These are phyloP conservation scores for Thaumatotibia leucotreta DNA, from an alignment of 1,140 invertebrate genomes.

Conservation along the genomic window DNA sequence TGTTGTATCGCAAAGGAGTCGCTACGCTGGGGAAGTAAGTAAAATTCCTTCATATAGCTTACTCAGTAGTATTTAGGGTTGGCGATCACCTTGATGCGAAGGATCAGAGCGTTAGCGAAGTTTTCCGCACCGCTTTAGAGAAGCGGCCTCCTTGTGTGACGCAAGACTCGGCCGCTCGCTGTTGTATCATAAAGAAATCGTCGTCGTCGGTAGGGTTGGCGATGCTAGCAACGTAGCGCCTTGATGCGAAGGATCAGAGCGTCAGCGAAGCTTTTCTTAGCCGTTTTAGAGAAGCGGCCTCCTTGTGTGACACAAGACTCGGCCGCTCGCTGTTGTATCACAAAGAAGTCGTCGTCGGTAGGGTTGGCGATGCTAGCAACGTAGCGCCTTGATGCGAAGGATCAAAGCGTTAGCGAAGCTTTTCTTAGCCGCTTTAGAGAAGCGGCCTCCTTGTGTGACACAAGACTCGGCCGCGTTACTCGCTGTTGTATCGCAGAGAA, in stretches of 20 bases:
- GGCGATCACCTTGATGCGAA: too few relatives aligned
- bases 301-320: too few relatives aligned
- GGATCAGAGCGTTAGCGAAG: slow-evolving; percentile 77
- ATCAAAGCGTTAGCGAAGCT: slow-evolving; percentile 78
- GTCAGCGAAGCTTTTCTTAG: too few relatives aligned
- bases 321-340: too few relatives aligned
- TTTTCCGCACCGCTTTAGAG: slow-evolving; percentile 83
- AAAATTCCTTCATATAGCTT: too few relatives aligned
- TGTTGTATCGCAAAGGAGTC: neutral
- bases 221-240: too few relatives aligned
- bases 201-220: slow-evolving; percentile 94
- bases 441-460: slow-evolving; percentile 89
- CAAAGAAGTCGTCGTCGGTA: too few relatives aligned
- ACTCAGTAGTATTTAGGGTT: too few relatives aligned
- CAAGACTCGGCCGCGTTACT: slow-evolving; percentile 89
- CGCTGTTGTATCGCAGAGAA: slow-evolving; percentile 90
- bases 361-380: too few relatives aligned
- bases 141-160: slow-evolving; percentile 90
- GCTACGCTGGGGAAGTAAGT: neutral
- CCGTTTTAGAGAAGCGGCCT: too few relatives aligned
- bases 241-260: too few relatives aligned
- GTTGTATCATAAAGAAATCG: slow-evolving; percentile 91
- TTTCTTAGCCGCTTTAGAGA: slow-evolving; percentile 84
- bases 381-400: too few relatives aligned
- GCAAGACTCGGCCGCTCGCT: slow-evolving; percentile 88